These are phyloP conservation scores for Argyresthia goedartella DNA, from an alignment of 2,888 invertebrate species.

Conservation along the genomic window DNA sequence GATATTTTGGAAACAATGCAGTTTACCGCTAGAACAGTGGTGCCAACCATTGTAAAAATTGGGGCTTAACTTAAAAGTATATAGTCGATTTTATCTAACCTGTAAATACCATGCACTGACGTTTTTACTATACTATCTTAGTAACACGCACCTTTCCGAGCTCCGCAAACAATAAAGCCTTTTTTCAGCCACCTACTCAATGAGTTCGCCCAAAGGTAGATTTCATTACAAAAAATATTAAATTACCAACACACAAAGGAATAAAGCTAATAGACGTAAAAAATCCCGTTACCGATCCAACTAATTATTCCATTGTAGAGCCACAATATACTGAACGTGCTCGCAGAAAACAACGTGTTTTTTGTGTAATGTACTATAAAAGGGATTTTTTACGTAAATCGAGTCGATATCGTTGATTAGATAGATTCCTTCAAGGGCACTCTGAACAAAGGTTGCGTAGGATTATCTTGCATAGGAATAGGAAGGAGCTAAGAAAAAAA, in stretches of 20 bases:
- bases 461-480: neutral
- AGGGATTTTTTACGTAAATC: slow-evolving; percentile 41
- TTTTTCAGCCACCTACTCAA: slow-evolving; percentile 43
- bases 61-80: too few relatives aligned
- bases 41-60: too few relatives aligned
- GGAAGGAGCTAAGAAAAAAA: too few relatives aligned
- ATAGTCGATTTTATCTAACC: too few relatives aligned
- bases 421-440: slow-evolving; percentile 34
- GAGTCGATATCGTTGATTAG: slow-evolving; percentile 48
- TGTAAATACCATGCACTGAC: too few relatives aligned
- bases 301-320: slow-evolving; percentile 64
- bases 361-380: slow-evolving; percentile 47
- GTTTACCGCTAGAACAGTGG: too few relatives aligned
- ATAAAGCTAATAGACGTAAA: slow-evolving; percentile 40
- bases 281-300: slow-evolving; percentile 58
- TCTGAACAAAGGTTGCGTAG: neutral
- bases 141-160: neutral
- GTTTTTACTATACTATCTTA: neutral
- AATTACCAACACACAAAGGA: slow-evolving; percentile 55
- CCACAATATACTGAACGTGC: slow-evolving; percentile 54
- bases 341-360: slow-evolving; percentile 53
- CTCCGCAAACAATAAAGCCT: slow-evolving; percentile 27
- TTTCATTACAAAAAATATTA: slow-evolving; percentile 62
- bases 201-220: slow-evolving; percentile 22
- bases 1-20: too few relatives aligned